Conservation (phyloP, 2,797 vertebrate species). For the Ispidina lecontei region DNA sequence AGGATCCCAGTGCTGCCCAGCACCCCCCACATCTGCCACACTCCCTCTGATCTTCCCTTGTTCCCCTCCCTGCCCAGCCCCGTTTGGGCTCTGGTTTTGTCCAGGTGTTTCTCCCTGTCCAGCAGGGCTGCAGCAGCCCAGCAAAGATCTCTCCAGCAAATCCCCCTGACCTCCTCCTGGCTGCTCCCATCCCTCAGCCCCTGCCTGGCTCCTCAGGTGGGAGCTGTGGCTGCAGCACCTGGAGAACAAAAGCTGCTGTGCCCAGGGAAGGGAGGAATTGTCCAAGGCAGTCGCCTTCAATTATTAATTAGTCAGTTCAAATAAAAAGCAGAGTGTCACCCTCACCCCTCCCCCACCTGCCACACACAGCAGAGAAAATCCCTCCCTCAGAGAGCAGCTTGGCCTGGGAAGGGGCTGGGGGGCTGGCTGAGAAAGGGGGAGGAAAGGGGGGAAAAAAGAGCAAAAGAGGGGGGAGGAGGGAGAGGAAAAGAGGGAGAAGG, state of each 20-base stretch:
- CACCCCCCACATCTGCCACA: background rate
- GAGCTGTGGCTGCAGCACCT: background rate
- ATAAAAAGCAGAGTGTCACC: background rate
- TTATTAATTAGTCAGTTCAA: slow-evolving; percentile 43
- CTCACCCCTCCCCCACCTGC: background rate
- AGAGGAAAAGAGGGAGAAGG: too few species aligned
- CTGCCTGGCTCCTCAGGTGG: background rate
- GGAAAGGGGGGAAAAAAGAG: too few species aligned
- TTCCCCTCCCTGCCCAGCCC: too few species aligned
- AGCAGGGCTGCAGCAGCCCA: background rate
- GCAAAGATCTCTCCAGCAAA: background rate
- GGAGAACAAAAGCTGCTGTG: slow-evolving; percentile 35
- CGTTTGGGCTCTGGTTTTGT: background rate
- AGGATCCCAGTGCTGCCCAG: too few species aligned
- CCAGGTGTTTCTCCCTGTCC: background rate
- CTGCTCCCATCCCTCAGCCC: too few species aligned
- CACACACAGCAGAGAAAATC: background rate
- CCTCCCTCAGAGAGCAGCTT: background rate
- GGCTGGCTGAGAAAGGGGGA: too few species aligned
- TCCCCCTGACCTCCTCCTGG: background rate
- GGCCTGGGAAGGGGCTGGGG: too few species aligned
- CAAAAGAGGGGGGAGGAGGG: too few species aligned
- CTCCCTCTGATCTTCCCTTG: too few species aligned
- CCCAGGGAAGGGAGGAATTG: background rate
- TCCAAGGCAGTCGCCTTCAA: background rate